phyloP scores from a whole-genome alignment of 2,888 invertebrate species.

The Shargacucullia verbasci region DNA sequence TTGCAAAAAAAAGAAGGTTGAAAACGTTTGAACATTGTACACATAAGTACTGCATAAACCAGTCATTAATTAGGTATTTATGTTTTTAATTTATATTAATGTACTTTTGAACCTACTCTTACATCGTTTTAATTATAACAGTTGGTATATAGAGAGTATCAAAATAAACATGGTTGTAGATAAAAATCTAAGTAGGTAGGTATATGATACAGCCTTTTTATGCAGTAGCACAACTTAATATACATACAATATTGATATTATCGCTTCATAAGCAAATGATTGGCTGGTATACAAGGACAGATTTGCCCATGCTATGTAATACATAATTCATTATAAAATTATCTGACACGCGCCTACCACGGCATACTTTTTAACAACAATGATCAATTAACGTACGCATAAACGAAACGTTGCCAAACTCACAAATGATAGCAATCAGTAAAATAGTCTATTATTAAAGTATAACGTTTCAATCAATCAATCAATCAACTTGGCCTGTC shows the following conservation, averaged over 20 bases:
- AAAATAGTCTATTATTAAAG: slow-evolving; percentile 41
- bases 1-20: too few species aligned
- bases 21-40: too few species aligned
- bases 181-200: too few species aligned
- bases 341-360: slow-evolving; percentile 37
- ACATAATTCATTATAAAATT: slow-evolving; percentile 50
- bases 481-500: slow-evolving; percentile 36
- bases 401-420: slow-evolving; percentile 33
- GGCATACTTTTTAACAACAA: slow-evolving; percentile 39
- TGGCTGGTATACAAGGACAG: slow-evolving; percentile 52
- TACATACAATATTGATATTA: slow-evolving; percentile 16
- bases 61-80: too few species aligned
- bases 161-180: too few species aligned
- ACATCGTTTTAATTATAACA: too few species aligned
- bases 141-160: too few species aligned
- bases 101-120: too few species aligned
- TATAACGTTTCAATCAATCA: slow-evolving; percentile 40
- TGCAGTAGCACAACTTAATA: too few species aligned
- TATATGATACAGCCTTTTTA: too few species aligned
- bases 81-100: too few species aligned
- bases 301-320: slow-evolving; percentile 36
- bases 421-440: slow-evolving; percentile 42
- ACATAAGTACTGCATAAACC: too few species aligned
- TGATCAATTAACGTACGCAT: slow-evolving; percentile 41
- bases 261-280: slow-evolving; percentile 27